These are phyloP conservation scores for Darevskia mixta DNA, from an alignment of 2,797 vertebrate species.

Conservation along the genomic window DNA sequence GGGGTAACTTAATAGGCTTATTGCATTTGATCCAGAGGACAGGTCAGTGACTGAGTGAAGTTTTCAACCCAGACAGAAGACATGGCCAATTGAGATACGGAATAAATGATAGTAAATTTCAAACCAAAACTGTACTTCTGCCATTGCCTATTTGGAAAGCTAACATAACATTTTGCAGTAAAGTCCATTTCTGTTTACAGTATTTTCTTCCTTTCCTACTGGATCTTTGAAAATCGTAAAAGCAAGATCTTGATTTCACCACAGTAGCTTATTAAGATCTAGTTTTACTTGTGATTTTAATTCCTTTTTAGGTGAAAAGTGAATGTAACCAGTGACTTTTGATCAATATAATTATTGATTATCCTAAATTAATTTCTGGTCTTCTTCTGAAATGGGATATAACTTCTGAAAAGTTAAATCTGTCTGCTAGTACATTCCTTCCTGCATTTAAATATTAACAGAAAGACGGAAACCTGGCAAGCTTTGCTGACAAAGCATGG, in stretches of 20 bases:
- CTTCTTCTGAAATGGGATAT: not conserved
- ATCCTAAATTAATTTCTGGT: not conserved
- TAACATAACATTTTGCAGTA: not conserved
- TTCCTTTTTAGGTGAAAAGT: not conserved
- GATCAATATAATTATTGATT: no score
- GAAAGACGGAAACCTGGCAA: constrained; percentile 1
- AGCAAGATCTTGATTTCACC: not conserved
- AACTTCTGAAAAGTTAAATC: not conserved
- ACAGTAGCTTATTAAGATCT: not conserved
- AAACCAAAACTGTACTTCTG: not conserved
- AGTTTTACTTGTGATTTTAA: not conserved
- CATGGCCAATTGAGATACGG: not conserved
- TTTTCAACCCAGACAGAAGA: not conserved
- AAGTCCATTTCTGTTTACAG: not conserved
- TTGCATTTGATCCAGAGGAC: not conserved
- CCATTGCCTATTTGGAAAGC: not conserved
- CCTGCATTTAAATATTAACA: not conserved
- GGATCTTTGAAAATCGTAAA: not conserved
- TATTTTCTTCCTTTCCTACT: not conserved
- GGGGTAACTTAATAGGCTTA: not conserved
- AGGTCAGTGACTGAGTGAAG: not conserved
- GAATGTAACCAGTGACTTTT: not conserved
- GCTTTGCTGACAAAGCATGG: not conserved
- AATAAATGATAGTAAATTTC: not conserved
- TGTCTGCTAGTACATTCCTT: not conserved